Evolutionary conservation across 1,140 invertebrate genomes (phyloP), one percentile per base, ranked within the genome.

Genomic region (Aphis gossypii): DNA sequence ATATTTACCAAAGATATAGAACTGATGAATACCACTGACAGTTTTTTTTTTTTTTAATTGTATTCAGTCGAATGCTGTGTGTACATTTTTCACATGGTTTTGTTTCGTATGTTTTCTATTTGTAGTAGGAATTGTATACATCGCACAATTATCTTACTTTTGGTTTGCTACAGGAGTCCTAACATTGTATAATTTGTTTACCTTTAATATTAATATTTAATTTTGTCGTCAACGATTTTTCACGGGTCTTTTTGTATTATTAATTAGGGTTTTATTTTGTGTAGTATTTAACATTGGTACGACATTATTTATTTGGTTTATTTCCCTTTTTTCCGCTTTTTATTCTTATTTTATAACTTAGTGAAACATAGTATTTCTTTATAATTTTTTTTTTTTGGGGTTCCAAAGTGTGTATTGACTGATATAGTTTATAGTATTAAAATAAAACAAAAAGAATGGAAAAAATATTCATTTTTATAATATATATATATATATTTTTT

Each of bases 371-470:
- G 76, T 92, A 92, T 92, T 92, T 92, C 30, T 84, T 92, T 92
- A n/a, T 92, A 41, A 41, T 41, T 41, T 41, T 41, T 41, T 41
- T 41, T 41, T 84, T 86, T 38, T 46, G 0, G 92, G 82, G 82
- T 86, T 86, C 48, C 82, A 93, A 86, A 51, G 92, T 93, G 92
- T 93, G 92, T 86, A 93, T 86, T 90, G 92, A 93, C 92, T 93
- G 92, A 93, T 92, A 82, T 92, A 92, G 91, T 82, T 92, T 93
- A 93, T 83, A 93, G 76, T 84, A 51, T 93, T 92, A 54, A 18
- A 92, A 76, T 30, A 35, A 82, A 92, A 18, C 35, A 14, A 82
- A 48, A 68, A 30, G 30, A n/a, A 48, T 20, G 30, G 35, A 48
- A 92, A 41, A 41, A 20, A 25, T 41, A 41, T 41, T 41, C 51